These are phyloP conservation scores for Antheraea mylitta DNA, from an alignment of 1,140 invertebrate genomes.

Conservation along the genomic window DNA sequence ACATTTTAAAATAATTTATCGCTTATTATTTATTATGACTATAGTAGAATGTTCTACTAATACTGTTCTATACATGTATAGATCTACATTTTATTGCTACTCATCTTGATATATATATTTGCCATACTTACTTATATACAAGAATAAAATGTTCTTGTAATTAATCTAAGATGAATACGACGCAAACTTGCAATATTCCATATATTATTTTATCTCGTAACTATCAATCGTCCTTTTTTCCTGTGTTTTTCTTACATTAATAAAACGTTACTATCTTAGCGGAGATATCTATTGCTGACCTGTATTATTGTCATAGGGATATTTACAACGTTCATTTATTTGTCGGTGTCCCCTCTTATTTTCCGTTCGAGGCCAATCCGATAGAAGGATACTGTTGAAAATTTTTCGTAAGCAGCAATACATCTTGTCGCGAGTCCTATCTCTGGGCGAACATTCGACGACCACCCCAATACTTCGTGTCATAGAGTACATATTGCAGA, in stretches of 20 bases:
- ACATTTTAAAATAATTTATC: no score
- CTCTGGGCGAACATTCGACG: slow-evolving; percentile 70
- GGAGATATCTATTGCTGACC: slow-evolving; percentile 75
- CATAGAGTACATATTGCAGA: slow-evolving; percentile 46
- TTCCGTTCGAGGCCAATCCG: slow-evolving; percentile 74
- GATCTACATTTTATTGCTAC: no score
- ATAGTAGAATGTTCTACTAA: no score
- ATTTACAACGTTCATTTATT: slow-evolving; percentile 76
- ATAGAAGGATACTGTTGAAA: slow-evolving; percentile 71
- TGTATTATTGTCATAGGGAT: slow-evolving; percentile 77
- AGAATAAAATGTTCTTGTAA: background rate
- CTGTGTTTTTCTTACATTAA: slow-evolving; percentile 73
- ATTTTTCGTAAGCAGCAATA: slow-evolving; percentile 77
- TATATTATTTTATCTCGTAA: slow-evolving; percentile 48
- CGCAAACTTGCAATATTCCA: slow-evolving; percentile 10
- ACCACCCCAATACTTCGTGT: slow-evolving; percentile 53
- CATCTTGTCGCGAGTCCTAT: slow-evolving; percentile 72
- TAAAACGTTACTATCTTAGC: slow-evolving; percentile 64
- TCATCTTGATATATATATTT: no score
- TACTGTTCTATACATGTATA: no score
- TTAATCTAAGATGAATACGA: background rate
- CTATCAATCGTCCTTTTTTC: slow-evolving; percentile 59
- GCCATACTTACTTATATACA: no score
- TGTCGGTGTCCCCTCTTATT: slow-evolving; percentile 73
- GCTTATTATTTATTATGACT: no score